Conservation (phyloP, 2,888 invertebrate genomes). For the Limnephilus lunatus region DNA sequence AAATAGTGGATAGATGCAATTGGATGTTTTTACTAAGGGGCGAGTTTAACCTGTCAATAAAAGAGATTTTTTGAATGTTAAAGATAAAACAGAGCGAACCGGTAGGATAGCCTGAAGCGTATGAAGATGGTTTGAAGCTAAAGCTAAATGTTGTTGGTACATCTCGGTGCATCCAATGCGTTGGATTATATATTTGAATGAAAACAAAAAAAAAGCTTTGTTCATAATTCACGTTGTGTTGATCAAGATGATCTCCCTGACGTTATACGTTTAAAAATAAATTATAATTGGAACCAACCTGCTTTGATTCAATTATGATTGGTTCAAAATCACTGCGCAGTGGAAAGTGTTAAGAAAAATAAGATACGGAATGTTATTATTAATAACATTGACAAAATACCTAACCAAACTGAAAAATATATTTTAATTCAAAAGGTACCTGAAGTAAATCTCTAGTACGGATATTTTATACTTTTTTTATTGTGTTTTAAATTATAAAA, state of each 20-base stretch:
- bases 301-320: neutral
- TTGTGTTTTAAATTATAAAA: no score
- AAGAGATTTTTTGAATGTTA: neutral
- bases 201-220: constrained; percentile 24
- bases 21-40: neutral
- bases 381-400: no score
- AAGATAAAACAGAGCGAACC: constrained; percentile 33
- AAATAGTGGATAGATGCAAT: neutral
- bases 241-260: neutral
- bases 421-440: no score
- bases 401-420: no score
- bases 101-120: constrained; percentile 42
- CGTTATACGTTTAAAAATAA: neutral
- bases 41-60: neutral
- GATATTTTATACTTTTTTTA: no score
- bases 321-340: neutral
- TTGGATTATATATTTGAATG: constrained; percentile 47
- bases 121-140: constrained; percentile 10
- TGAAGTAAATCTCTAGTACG: no score
- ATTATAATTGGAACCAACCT: neutral
- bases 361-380: neutral
- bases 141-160: constrained; percentile 33
- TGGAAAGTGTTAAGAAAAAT: neutral
- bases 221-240: constrained; percentile 33
- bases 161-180: constrained; percentile 48